These are phyloP conservation scores for Ochlodes sylvanus DNA, from an alignment of 2,888 invertebrate species.

Conservation along the genomic window DNA sequence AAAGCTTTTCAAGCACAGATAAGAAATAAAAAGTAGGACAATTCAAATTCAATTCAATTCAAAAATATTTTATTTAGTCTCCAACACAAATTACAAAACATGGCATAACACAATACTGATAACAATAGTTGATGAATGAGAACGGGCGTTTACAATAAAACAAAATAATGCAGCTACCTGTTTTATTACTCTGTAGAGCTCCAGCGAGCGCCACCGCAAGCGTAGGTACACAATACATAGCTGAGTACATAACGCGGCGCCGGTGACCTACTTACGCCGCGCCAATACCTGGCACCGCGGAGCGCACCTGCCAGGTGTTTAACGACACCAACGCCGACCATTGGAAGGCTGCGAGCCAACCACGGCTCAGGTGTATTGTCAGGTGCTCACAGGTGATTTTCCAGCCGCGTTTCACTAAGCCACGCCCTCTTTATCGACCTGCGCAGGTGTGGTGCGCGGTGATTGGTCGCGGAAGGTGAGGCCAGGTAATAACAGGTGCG, in stretches of 20 bases:
- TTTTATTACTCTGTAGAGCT: constrained; percentile 15
- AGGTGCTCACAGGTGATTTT: constrained; percentile 70
- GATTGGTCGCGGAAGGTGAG: constrained; percentile 70
- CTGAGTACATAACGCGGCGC: constrained; percentile 44
- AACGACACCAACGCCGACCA: constrained; percentile 48
- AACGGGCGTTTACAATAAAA: background rate
- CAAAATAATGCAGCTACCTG: constrained; percentile 1
- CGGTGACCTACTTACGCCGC: constrained; percentile 48
- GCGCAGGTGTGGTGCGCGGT: constrained; percentile 82
- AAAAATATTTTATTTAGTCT: no score
- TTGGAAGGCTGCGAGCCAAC: constrained; percentile 64
- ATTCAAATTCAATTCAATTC: no score
- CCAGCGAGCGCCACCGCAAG: constrained; percentile 2
- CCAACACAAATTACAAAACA: no score
- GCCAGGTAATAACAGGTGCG: constrained; percentile 71
- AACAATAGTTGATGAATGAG: no score
- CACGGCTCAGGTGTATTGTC: constrained; percentile 56
- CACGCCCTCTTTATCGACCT: constrained; percentile 82
- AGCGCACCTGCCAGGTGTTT: constrained; percentile 65
- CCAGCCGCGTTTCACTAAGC: constrained; percentile 57
- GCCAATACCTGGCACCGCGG: constrained; percentile 63
- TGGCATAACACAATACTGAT: no score
- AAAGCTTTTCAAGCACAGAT: background rate
- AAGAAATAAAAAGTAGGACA: no score
- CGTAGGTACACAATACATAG: constrained; percentile 32